Conservation (phyloP, 2,888 invertebrate genomes). For the Caenorhabditis japonica region DNA sequence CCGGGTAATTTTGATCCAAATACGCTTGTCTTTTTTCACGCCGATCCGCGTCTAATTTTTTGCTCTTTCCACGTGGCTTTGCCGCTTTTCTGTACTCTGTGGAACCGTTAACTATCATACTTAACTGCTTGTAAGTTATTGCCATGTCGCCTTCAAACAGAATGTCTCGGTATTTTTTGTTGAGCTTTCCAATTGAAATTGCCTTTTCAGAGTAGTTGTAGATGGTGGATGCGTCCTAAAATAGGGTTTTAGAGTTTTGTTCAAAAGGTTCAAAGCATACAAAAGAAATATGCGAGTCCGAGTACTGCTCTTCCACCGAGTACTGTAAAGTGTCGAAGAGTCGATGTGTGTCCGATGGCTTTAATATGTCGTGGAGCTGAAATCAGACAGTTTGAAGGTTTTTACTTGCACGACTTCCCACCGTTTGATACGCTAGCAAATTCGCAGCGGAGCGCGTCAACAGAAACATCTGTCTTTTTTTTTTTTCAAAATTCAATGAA, state of each 20-base stretch:
- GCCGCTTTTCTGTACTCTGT: constrained; percentile 23
- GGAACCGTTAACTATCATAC: constrained; percentile 47
- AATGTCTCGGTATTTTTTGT: constrained; percentile 58
- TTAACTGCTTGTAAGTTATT: constrained; percentile 47
- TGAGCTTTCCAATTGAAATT: constrained; percentile 55
- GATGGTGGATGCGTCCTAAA: constrained; percentile 58
- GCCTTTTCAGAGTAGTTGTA: constrained; percentile 53
- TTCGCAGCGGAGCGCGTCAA: too few species aligned
- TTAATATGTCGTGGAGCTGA: constrained; percentile 57
- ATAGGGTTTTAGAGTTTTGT: background rate
- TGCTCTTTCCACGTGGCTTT: constrained; percentile 12
- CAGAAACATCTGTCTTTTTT: too few species aligned
- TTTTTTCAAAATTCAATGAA: too few species aligned
- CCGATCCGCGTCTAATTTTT: background rate
- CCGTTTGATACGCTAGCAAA: too few species aligned
- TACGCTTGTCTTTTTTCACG: constrained; percentile 30
- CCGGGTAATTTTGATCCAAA: constrained; percentile 54
- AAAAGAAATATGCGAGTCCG: constrained; percentile 38
- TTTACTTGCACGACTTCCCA: background rate
- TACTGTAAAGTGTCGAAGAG: constrained; percentile 57
- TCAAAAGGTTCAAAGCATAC: constrained; percentile 24
- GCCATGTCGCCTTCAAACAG: constrained; percentile 62
- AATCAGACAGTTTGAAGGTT: constrained; percentile 6
- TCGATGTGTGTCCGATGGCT: constrained; percentile 56
- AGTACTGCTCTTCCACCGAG: constrained; percentile 49